Evolutionary conservation across 2,797 vertebrate genomes (phyloP).

Genomic region (Onychomys leucogaster): DNA sequence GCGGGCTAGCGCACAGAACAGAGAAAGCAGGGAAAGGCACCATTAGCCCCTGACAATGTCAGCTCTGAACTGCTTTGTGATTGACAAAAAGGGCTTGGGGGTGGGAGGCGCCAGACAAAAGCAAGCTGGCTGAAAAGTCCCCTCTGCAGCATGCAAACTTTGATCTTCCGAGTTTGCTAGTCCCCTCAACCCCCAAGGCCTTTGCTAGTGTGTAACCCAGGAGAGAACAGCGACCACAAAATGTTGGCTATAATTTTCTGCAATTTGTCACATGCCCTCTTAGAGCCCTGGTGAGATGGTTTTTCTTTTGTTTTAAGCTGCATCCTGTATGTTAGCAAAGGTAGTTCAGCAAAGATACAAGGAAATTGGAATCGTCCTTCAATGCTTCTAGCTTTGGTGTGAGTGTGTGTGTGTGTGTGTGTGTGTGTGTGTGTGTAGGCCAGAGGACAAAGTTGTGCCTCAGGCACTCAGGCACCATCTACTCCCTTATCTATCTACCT

Average conservation of each 20-base stretch:
- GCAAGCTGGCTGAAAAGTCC: conserved; percentile 52
- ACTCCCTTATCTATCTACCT: neutral
- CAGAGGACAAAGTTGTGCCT: neutral
- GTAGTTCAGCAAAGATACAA: conserved; percentile 62
- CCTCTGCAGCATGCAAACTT: conserved; percentile 62
- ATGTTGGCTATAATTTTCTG: conserved; percentile 79
- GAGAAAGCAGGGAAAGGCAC: neutral
- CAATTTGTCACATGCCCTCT: conserved; percentile 83
- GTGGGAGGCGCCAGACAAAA: conserved; percentile 60
- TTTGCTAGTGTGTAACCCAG: conserved; percentile 65
- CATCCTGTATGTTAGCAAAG: conserved; percentile 50
- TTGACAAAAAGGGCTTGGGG: conserved; percentile 62
- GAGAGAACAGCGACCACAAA: conserved; percentile 78
- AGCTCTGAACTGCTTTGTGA: conserved; percentile 66
- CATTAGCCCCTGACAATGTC: conserved; percentile 62
- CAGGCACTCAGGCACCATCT: neutral
- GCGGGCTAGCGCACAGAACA: conserved; percentile 50
- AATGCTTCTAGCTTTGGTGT: conserved; percentile 20
- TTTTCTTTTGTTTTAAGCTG: conserved; percentile 69
- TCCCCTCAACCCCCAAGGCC: neutral
- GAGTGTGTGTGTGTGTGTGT: neutral
- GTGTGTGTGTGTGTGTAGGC: neutral
- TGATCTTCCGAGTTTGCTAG: conserved; percentile 74
- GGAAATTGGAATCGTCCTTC: conserved; percentile 53
- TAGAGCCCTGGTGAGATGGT: conserved; percentile 71